Evolutionary conservation across 2,113 vertebrate genomes (phyloP).

Genomic region (Crotalus tigris): DNA sequence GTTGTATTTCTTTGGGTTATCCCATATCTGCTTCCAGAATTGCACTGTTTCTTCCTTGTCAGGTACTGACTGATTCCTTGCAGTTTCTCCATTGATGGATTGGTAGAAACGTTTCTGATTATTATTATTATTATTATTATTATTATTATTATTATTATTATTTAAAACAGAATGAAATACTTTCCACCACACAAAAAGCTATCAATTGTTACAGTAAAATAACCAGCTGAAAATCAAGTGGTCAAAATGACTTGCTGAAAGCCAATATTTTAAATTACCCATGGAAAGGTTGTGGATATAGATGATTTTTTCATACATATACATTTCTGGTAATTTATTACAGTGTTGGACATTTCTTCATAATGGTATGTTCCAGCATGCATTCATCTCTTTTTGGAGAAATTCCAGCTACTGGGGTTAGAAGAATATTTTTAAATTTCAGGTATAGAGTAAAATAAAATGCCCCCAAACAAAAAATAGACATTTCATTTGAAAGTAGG

Average conservation of each 20-base stretch:
- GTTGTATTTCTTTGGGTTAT: too few species aligned
- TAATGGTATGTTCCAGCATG: constrained; percentile 5
- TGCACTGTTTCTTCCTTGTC: too few species aligned
- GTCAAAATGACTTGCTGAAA: constrained; percentile 44
- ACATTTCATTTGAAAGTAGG: neutral
- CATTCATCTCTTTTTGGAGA: constrained; percentile 18
- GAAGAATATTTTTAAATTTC: neutral
- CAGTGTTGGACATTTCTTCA: constrained; percentile 38
- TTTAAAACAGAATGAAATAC: constrained; percentile 43
- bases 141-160: too few species aligned
- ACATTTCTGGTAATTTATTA: constrained; percentile 34
- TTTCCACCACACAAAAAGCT: constrained; percentile 31
- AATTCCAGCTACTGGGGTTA: neutral
- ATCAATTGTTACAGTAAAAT: constrained; percentile 47
- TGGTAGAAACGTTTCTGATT: too few species aligned
- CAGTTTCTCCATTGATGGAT: too few species aligned
- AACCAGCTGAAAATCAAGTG: constrained; percentile 54
- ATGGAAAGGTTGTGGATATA: constrained; percentile 43
- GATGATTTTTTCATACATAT: constrained; percentile 26
- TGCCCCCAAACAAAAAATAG: neutral
- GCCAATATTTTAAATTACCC: constrained; percentile 52
- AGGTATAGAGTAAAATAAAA: neutral
- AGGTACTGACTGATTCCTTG: too few species aligned
- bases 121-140: too few species aligned
- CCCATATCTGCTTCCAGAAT: too few species aligned